These are phyloP conservation scores for Lordiphosa collinella DNA, from an alignment of 1,140 invertebrate genomes.

Conservation along the genomic window DNA sequence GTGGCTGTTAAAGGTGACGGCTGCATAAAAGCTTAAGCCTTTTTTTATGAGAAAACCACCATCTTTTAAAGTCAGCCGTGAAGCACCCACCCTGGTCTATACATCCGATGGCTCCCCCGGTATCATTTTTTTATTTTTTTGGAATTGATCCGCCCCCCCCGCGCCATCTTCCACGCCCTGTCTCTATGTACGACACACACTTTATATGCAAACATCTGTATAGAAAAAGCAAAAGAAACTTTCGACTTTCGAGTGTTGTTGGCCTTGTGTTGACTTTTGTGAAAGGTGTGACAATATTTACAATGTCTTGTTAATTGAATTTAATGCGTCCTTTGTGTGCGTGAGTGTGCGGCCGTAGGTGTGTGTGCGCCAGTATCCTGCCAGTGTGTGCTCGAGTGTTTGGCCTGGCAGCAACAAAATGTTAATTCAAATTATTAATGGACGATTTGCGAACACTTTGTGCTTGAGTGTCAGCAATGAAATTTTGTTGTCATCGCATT, in stretches of 20 bases:
- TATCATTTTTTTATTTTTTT: too few species aligned
- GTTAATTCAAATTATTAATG: constrained; percentile 55
- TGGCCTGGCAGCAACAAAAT: constrained; percentile 17
- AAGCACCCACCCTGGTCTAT: too few species aligned
- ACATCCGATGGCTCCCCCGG: too few species aligned
- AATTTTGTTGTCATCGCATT: constrained; percentile 33
- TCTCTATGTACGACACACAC: neutral
- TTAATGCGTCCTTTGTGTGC: constrained; percentile 36
- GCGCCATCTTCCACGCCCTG: neutral
- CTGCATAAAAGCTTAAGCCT: too few species aligned
- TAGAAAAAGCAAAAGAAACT: constrained; percentile 2
- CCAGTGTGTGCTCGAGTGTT: constrained; percentile 5
- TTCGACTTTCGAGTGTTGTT: constrained; percentile 50
- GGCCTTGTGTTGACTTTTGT: constrained; percentile 50
- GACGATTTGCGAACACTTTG: constrained; percentile 40
- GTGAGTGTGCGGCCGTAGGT: neutral
- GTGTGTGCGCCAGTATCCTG: neutral
- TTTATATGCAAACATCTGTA: constrained; percentile 15
- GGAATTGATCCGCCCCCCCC: constrained; percentile 27
- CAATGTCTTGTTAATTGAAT: constrained; percentile 63
- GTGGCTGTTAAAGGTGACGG: neutral
- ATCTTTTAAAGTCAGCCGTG: too few species aligned
- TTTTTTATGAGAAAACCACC: too few species aligned
- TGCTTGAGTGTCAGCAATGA: constrained; percentile 20
- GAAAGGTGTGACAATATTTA: constrained; percentile 70